Evolutionary conservation across 1,140 invertebrate genomes (phyloP).

Genomic region (Diorhabda carinulata): DNA sequence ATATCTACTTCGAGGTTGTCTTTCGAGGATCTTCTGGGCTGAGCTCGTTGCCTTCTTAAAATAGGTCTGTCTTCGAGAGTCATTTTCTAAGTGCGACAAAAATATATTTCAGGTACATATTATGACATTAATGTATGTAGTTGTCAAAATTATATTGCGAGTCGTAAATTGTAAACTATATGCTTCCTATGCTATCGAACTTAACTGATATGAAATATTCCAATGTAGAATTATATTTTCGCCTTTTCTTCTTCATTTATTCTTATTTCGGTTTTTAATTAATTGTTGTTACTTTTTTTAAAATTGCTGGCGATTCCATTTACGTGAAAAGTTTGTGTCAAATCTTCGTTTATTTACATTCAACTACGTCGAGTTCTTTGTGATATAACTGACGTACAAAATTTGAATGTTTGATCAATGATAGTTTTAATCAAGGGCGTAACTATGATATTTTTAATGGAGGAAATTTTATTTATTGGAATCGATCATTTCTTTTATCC

Average conservation of each 20-base stretch:
- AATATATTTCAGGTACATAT: slow-evolving; percentile 8
- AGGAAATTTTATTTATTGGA: too few species aligned
- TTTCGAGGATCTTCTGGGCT: slow-evolving; percentile 1
- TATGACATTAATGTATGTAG: background rate
- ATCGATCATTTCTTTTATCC: too few species aligned
- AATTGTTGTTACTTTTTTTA: background rate
- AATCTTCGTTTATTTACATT: background rate
- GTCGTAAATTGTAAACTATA: too few species aligned
- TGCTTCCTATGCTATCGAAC: too few species aligned
- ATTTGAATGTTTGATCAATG: background rate
- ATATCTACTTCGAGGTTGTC: slow-evolving; percentile 7
- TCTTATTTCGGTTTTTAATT: background rate
- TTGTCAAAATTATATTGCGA: too few species aligned
- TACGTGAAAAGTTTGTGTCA: background rate
- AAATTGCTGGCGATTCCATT: background rate
- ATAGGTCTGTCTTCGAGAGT: slow-evolving; percentile 19
- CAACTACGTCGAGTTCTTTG: background rate
- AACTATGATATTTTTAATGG: too few species aligned
- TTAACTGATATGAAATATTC: background rate
- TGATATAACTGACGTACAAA: background rate
- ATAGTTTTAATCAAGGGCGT: background rate
- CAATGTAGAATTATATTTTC: background rate
- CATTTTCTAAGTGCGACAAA: slow-evolving; percentile 4
- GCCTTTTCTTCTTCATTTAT: slow-evolving; percentile 7
- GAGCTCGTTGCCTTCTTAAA: slow-evolving; percentile 5